These are phyloP conservation scores for Nyctereutes procyonoides DNA, from an alignment of 2,113 vertebrate genomes.

Conservation along the genomic window DNA sequence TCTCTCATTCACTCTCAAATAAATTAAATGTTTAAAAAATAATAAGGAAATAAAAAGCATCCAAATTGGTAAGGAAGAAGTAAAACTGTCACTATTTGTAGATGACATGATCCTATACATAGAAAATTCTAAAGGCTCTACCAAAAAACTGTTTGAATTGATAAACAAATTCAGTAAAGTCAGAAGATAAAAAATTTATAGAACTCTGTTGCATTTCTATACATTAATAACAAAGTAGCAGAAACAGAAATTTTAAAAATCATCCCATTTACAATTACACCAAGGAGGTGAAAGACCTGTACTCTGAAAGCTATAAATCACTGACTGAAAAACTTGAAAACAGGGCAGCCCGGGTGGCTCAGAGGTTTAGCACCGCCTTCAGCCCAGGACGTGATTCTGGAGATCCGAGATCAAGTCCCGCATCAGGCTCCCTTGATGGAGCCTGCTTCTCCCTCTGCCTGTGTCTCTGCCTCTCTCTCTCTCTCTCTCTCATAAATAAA, in stretches of 20 bases:
- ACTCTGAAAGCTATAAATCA: neutral
- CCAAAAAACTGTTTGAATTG: neutral
- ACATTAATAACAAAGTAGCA: neutral
- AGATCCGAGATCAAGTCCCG: too few species aligned
- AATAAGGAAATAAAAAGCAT: neutral
- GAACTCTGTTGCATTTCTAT: neutral
- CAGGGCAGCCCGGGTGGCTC: too few species aligned
- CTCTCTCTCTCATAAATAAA: too few species aligned
- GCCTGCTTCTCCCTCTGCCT: too few species aligned
- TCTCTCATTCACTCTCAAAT: neutral
- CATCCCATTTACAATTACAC: neutral
- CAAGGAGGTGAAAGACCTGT: neutral
- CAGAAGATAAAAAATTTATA: neutral
- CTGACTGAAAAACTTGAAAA: neutral
- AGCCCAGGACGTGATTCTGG: too few species aligned
- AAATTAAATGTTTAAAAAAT: neutral
- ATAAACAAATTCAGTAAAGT: neutral
- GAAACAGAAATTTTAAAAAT: neutral
- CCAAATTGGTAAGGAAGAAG: neutral
- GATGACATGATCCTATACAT: too few species aligned
- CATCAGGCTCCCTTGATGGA: too few species aligned
- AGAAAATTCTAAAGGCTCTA: neutral
- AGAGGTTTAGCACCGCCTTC: too few species aligned
- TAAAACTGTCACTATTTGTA: neutral
- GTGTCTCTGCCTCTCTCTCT: too few species aligned